These are phyloP conservation scores for Chauna torquata DNA, from an alignment of 2,113 vertebrate species.

Conservation along the genomic window DNA sequence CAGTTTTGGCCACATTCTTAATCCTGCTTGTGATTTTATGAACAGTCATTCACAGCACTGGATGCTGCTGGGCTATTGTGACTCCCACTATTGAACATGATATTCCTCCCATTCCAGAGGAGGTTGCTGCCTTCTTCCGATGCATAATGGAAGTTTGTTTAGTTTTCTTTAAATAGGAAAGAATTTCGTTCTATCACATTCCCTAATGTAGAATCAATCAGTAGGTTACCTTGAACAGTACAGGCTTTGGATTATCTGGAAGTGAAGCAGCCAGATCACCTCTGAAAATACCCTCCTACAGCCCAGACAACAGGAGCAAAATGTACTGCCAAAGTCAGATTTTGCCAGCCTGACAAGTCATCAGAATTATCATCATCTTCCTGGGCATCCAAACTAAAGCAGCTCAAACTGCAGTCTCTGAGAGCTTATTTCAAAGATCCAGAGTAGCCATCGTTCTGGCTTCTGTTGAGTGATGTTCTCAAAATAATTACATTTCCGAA, in stretches of 20 bases:
- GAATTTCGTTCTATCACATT: neutral
- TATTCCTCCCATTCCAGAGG: neutral
- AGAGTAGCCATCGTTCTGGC: neutral
- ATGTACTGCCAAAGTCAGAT: neutral
- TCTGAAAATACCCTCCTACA: neutral
- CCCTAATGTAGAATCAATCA: neutral
- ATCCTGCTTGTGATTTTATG: neutral
- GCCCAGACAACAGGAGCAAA: neutral
- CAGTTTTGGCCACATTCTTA: neutral
- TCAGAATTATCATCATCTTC: slow-evolving; percentile 11
- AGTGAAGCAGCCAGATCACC: neutral
- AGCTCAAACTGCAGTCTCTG: neutral
- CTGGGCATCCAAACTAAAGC: neutral
- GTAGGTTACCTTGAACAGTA: neutral
- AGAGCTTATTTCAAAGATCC: neutral
- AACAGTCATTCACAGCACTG: neutral
- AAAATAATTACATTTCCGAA: neutral
- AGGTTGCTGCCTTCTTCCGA: neutral
- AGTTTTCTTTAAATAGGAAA: neutral
- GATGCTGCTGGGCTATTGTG: neutral
- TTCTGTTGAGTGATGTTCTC: neutral
- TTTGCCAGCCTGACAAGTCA: slow-evolving; percentile 4
- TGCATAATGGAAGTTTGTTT: neutral
- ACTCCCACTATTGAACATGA: neutral
- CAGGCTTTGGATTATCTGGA: neutral